Conservation (phyloP, 2,113 vertebrate genomes). For the Cyprinus carpio region DNA sequence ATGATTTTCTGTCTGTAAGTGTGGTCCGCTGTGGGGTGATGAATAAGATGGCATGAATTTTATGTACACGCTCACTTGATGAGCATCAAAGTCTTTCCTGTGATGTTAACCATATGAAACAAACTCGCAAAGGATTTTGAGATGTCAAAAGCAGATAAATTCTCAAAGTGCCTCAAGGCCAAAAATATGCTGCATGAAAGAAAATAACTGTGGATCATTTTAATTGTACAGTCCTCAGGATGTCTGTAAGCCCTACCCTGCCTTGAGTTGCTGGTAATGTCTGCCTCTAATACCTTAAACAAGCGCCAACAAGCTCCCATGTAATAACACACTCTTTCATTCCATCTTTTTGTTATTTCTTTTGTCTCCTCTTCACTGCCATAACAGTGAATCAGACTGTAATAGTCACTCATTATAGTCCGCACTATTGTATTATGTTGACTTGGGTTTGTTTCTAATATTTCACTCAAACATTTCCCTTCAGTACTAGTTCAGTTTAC, state of each 20-base stretch:
- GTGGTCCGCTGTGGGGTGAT: background rate
- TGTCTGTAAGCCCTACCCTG: conserved; percentile 7
- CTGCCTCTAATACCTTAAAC: conserved; percentile 18
- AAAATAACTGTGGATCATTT: background rate
- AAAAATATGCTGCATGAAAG: background rate
- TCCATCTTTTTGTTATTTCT: background rate
- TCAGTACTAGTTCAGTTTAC: too few relatives aligned
- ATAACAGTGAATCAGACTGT: conserved; percentile 13
- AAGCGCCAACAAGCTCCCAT: conserved; percentile 35
- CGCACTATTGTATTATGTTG: conserved; percentile 1
- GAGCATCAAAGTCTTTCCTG: background rate
- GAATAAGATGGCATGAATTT: background rate
- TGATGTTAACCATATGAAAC: too few relatives aligned
- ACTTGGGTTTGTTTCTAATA: background rate
- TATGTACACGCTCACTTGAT: background rate
- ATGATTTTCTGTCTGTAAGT: background rate
- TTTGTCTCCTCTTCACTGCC: background rate
- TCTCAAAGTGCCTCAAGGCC: background rate
- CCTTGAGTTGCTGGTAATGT: background rate
- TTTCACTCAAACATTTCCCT: background rate
- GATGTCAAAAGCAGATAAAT: background rate
- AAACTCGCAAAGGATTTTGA: too few relatives aligned
- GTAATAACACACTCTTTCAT: background rate
- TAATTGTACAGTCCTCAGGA: background rate
- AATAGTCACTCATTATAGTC: background rate